These are phyloP conservation scores for Callimorpha dominula DNA, from an alignment of 2,888 invertebrate genomes.

Conservation along the genomic window DNA sequence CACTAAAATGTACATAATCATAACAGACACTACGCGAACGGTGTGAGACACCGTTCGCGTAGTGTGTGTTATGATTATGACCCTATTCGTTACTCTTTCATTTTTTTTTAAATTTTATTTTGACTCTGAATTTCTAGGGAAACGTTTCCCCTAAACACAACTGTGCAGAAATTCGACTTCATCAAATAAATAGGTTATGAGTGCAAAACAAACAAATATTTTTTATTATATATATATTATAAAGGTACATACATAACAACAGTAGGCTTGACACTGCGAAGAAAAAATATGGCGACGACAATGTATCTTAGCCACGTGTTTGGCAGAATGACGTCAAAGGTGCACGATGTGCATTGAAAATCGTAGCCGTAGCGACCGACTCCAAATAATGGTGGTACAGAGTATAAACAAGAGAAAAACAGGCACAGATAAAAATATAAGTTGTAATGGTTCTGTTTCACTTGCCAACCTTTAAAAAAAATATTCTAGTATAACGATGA, in stretches of 20 bases:
- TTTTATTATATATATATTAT: neutral
- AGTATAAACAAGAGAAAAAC: slow-evolving; percentile 69
- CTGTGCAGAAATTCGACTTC: neutral
- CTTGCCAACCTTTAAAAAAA: slow-evolving; percentile 67
- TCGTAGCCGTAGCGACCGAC: slow-evolving; percentile 74
- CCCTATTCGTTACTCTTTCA: no score
- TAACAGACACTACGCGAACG: no score
- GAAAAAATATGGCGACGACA: slow-evolving; percentile 64
- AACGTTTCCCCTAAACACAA: neutral
- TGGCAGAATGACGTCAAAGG: slow-evolving; percentile 73
- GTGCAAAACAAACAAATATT: neutral
- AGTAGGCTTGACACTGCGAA: slow-evolving; percentile 75
- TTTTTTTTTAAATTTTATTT: no score
- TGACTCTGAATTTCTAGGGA: no score
- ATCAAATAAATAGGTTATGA: neutral
- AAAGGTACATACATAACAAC: slow-evolving; percentile 71
- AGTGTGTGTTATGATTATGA: no score
- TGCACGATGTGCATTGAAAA: slow-evolving; percentile 75
- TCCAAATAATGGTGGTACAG: slow-evolving; percentile 73
- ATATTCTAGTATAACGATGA: neutral
- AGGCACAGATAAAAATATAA: slow-evolving; percentile 69
- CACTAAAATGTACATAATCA: no score
- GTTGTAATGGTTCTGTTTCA: slow-evolving; percentile 68
- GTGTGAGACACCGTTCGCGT: no score
- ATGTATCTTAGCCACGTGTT: slow-evolving; percentile 64